These are phyloP conservation scores for Pteruthius melanotis DNA, from an alignment of 2,113 vertebrate species.

Conservation along the genomic window DNA sequence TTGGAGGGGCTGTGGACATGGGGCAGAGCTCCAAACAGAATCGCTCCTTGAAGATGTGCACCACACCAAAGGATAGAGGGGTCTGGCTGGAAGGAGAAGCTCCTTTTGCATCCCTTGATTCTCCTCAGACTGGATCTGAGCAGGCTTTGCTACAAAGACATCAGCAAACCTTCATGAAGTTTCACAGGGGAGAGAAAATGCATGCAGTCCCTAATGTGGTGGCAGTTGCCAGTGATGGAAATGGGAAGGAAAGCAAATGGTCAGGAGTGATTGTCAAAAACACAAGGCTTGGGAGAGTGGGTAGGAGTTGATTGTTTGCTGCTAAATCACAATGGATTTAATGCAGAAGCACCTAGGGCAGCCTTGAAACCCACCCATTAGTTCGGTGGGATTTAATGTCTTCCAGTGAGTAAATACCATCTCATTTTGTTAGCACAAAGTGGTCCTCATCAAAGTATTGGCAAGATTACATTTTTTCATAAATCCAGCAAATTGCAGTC, in stretches of 20 bases:
- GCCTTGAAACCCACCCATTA: conserved; percentile 24
- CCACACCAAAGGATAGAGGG: neutral
- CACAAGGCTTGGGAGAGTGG: neutral
- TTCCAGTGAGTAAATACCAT: conserved; percentile 40
- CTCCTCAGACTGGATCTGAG: neutral
- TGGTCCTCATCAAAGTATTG: conserved; percentile 60
- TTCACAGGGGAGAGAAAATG: neutral
- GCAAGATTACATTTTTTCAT: conserved; percentile 32
- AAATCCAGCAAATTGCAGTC: conserved; percentile 46
- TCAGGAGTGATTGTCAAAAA: neutral
- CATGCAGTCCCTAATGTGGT: neutral
- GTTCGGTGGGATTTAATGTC: conserved; percentile 27
- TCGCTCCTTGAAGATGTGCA: neutral
- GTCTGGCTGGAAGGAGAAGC: neutral
- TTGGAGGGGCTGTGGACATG: neutral
- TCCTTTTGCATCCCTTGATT: neutral
- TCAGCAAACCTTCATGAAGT: neutral
- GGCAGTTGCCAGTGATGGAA: neutral
- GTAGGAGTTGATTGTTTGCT: neutral
- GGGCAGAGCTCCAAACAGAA: neutral
- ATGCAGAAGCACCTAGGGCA: neutral
- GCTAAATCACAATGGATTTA: neutral
- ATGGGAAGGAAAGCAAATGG: neutral
- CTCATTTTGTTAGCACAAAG: conserved; percentile 13
- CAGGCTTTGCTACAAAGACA: neutral